A percentile compares a stretch with the other conserved stretches of the same genome.
phyloP scores from a whole-genome alignment of 2,113 vertebrate species.

The Cynocephalus volans region DNA sequence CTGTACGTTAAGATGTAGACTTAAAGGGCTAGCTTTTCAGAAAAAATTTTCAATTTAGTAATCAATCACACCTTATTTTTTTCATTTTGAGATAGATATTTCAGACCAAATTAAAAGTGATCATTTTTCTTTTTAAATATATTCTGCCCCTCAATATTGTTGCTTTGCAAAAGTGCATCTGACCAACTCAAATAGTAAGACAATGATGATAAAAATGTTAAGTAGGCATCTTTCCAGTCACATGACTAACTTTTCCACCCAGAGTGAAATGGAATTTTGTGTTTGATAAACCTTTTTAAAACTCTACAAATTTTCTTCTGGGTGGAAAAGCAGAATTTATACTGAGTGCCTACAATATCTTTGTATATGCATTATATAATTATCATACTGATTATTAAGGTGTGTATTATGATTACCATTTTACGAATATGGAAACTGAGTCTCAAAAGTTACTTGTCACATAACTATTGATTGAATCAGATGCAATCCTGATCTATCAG shows the following conservation, averaged over 20 bases:
- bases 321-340: neutral
- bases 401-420: neutral
- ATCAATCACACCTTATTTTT: neutral
- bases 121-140: slow-evolving; percentile 21
- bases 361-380: neutral
- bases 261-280: slow-evolving; percentile 6
- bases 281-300: neutral
- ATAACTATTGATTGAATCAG: neutral
- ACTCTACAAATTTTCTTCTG: neutral
- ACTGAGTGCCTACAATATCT: neutral
- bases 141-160: neutral
- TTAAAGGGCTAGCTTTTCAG: neutral
- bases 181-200: slow-evolving; percentile 7
- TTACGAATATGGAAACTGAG: neutral
- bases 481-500: neutral
- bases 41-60: neutral
- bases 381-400: neutral
- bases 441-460: neutral
- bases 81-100: slow-evolving; percentile 8
- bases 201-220: neutral
- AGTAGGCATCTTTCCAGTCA: neutral
- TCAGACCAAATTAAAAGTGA: slow-evolving; percentile 33
- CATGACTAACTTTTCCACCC: neutral
- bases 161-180: slow-evolving; percentile 55
- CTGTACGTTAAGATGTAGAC: neutral